phyloP scores from a whole-genome alignment of 1,140 invertebrate genomes.

The Cydia pomonella region DNA sequence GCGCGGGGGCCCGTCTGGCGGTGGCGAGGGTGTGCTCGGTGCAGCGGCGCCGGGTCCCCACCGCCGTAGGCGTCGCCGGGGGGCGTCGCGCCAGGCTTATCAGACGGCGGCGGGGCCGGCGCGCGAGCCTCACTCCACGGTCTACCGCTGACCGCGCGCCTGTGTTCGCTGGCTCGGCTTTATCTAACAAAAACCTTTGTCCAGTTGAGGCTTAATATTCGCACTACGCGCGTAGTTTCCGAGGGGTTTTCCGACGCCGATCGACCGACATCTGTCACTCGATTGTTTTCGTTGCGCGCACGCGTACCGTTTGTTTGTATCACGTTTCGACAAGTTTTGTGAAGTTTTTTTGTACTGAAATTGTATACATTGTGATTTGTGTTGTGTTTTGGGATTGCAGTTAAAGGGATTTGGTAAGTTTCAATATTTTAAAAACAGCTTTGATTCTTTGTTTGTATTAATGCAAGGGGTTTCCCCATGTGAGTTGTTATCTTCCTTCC shows the following conservation, averaged over 20 bases:
- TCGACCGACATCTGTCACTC: constrained; percentile 66
- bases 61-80: constrained; percentile 77
- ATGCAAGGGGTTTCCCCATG: constrained; percentile 7
- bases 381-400: constrained; percentile 64
- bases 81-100: constrained; percentile 79
- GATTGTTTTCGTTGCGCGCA: constrained; percentile 73
- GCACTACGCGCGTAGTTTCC: constrained; percentile 64
- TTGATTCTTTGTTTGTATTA: constrained; percentile 12
- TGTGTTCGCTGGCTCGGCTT: constrained; percentile 67
- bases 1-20: constrained; percentile 69
- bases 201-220: constrained; percentile 76
- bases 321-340: constrained; percentile 72
- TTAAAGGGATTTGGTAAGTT: constrained; percentile 65
- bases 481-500: constrained; percentile 15
- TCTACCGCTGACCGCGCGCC: constrained; percentile 68
- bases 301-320: constrained; percentile 61
- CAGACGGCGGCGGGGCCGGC: constrained; percentile 75
- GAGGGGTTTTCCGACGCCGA: constrained; percentile 75
- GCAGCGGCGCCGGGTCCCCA: constrained; percentile 61
- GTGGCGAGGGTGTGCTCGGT: constrained; percentile 43
- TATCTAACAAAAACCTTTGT: constrained; percentile 79
- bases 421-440: background rate
- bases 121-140: constrained; percentile 77
- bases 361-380: constrained; percentile 58
- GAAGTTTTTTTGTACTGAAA: constrained; percentile 49